These are phyloP conservation scores for Istiophorus platypterus DNA, from an alignment of 2,113 vertebrate species.

Conservation along the genomic window DNA sequence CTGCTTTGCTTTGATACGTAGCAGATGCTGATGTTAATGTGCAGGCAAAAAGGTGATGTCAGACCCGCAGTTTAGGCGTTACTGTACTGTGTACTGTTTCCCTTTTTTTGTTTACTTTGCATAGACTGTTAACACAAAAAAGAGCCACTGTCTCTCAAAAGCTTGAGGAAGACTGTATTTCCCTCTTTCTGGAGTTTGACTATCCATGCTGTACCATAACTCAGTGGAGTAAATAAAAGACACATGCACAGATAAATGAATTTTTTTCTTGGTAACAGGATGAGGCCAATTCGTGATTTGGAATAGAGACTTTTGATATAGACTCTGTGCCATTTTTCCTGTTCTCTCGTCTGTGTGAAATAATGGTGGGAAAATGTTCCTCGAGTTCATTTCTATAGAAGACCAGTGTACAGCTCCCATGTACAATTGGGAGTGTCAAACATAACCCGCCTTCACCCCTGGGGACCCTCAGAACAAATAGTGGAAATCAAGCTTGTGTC, in stretches of 20 bases:
- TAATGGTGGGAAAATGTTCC: constrained; percentile 83
- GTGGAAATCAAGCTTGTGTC: constrained; percentile 74
- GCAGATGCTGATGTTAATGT: constrained; percentile 8
- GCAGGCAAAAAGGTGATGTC: neutral
- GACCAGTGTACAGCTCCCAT: constrained; percentile 61
- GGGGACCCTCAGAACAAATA: constrained; percentile 80
- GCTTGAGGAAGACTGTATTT: neutral
- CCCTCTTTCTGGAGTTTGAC: neutral
- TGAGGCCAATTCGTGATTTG: constrained; percentile 10
- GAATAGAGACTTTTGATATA: neutral
- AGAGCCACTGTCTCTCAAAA: too few species aligned
- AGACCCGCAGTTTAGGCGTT: neutral
- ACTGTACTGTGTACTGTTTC: neutral
- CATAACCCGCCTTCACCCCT: constrained; percentile 40
- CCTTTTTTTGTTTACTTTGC: constrained; percentile 49
- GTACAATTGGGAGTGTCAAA: constrained; percentile 33
- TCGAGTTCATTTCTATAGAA: constrained; percentile 65
- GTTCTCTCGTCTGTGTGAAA: constrained; percentile 65
- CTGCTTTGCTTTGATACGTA: constrained; percentile 7
- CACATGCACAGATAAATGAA: neutral
- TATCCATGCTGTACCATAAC: neutral
- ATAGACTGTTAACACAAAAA: constrained; percentile 12
- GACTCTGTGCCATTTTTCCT: constrained; percentile 19
- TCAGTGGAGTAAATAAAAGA: constrained; percentile 12
- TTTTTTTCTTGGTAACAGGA: neutral